Evolutionary conservation across 2,797 vertebrate genomes (phyloP).

Genomic region (Mormyrus hasselquistii): DNA sequence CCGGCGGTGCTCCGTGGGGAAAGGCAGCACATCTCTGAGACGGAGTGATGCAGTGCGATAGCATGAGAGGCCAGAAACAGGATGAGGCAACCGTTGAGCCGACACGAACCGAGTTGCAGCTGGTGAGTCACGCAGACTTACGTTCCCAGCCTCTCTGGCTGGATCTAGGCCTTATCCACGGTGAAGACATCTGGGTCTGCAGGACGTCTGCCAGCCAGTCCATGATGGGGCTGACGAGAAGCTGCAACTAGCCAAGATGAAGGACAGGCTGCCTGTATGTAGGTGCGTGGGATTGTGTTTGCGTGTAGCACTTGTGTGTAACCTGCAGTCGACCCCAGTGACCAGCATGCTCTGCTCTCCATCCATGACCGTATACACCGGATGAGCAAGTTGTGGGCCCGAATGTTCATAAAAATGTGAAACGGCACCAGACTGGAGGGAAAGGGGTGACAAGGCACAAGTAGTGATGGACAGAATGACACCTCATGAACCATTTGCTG

Average conservation of each 20-base stretch:
- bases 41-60: not conserved
- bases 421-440: conserved; percentile 69
- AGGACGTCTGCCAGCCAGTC: conserved; percentile 82
- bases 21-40: conserved; percentile 77
- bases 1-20: conserved; percentile 79
- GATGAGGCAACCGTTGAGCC: not conserved
- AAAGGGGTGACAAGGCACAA: not conserved
- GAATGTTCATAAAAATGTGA: conserved; percentile 86
- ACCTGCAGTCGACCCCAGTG: conserved; percentile 92
- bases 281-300: not conserved
- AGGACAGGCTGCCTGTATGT: not conserved
- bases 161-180: conserved; percentile 91
- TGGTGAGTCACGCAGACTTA: conserved; percentile 53
- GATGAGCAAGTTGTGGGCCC: conserved; percentile 87
- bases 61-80: not conserved
- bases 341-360: conserved; percentile 85
- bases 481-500: not conserved
- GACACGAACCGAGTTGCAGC: not conserved
- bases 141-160: conserved; percentile 86
- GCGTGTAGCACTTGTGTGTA: conserved; percentile 70
- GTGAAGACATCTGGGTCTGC: conserved; percentile 79
- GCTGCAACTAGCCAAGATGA: conserved; percentile 52
- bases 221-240: conserved; percentile 86
- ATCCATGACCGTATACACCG: conserved; percentile 84
- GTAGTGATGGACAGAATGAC: not conserved